Conservation (phyloP, 1,140 invertebrate species). For the Bombus superbus region DNA sequence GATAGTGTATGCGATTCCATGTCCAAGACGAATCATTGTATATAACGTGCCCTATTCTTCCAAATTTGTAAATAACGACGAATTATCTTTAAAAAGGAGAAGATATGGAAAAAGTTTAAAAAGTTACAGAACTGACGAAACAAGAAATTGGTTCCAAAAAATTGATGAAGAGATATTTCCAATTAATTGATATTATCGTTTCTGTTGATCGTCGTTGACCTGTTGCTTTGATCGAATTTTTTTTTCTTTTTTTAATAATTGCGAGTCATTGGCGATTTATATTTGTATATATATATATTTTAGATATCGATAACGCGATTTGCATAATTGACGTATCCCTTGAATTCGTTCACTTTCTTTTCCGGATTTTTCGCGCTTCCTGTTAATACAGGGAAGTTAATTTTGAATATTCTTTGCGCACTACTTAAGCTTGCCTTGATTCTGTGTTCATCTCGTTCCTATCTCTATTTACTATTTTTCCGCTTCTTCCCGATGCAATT, state of each 20-base stretch:
- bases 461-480: conserved; percentile 1
- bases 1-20: conserved; percentile 32
- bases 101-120: neutral
- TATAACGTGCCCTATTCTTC: conserved; percentile 31
- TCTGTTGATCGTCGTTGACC: neutral
- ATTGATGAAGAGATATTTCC: neutral
- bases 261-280: neutral
- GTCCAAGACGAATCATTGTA: conserved; percentile 32
- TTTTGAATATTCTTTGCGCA: conserved; percentile 14
- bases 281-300: conserved; percentile 1
- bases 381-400: conserved; percentile 1
- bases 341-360: conserved; percentile 40
- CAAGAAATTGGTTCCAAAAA: neutral
- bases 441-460: conserved; percentile 56
- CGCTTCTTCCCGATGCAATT: conserved; percentile 26
- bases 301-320: conserved; percentile 39
- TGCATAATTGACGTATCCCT: conserved; percentile 27
- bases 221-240: neutral
- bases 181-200: neutral
- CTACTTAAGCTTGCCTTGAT: conserved; percentile 34
- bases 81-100: neutral
- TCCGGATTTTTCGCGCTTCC: conserved; percentile 8
- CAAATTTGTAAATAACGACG: conserved; percentile 55
- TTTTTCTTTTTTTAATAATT: neutral
- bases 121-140: neutral